Evolutionary conservation across 1,140 invertebrate species (phyloP), one percentile per base, ranked within the genome.

Genomic region (Drosophila dunni): DNA sequence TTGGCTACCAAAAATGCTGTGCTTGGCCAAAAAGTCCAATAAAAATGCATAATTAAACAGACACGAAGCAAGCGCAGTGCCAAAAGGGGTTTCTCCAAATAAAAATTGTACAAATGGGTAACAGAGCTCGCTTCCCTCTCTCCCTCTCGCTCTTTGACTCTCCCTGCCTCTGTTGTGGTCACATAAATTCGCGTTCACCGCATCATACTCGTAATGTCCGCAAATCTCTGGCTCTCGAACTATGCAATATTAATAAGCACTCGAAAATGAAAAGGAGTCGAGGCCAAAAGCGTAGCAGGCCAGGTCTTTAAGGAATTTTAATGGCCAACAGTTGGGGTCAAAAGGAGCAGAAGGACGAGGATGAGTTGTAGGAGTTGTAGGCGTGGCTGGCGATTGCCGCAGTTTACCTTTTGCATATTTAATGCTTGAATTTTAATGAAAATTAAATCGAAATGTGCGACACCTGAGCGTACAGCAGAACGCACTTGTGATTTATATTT

Each of bases 391-490:
- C 33, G 33, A 51, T 68, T 66, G 73, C 84, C 84, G 85, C 78
- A 79, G 78, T 81, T 90, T 89, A 84, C 84, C 84, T 88, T 84
- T 90, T 89, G 85, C 75, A 89, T 89, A 84, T 90, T 89, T 89
- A 51, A 89, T 90, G 75, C 53, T 57, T 89, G 85, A 89, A 89
- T 89, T 89, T 89, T 84, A 89, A 89, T 89, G 80, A 89, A 89
- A 89, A 89, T 89, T 89, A 89, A 89, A 90, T 90, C 85, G 84
- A 90, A 89, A 89, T 89, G 84, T 89, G 74, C 76, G 84, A 86
- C 83, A 86, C 83, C 83, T 76, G 76, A 71, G 72, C 5, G 78
- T 40, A 17, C 40, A 36, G 24, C 51, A 63, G 46, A 63, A 80
- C 83, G 73, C 71, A 79, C 74, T 81, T 78, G 73, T 63, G 76